Evolutionary conservation across 2,113 vertebrate genomes (phyloP), one percentile per base, ranked within the genome.

Genomic region (Sapajus apella): DNA sequence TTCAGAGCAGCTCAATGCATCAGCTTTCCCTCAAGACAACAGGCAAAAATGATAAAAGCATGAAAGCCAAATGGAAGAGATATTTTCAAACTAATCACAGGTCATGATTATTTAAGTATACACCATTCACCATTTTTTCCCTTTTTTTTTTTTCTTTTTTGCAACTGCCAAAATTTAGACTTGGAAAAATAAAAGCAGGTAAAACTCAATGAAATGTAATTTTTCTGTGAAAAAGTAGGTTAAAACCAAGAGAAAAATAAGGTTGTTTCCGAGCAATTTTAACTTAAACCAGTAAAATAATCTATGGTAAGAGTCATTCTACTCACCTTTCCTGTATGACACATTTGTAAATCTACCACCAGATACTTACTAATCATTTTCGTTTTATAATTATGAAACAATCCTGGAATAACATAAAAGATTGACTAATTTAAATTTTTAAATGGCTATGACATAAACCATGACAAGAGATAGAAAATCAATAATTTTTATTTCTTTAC

Each of bases 401-500:
- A 80, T 35, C 25, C 55, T 52, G 27, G 50, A 64, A 81, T 94
- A 87, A 97, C 30, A 37, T 55, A 92, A 50, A 97, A 77, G 21
- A 95, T 52, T 84, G n/a, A 85, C 75, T 81, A 95, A 85, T 1
- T 88, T 52, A 97, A 95, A 87, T 3, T 75, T 95, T 92, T 50
- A 87, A 93, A 91, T 89, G 77, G 96, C 43, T 66, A 70, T 73
- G 68, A 95, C 40, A 96, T 79, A 90, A 77, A 80, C 84, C 50
- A 95, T 79, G 11, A 96, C 1, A 58, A 85, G 88, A 89, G 56
- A 91, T 0, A 95, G 47, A 93, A 90, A 97, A 92, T 88, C n/a
- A 93, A 0, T 82, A 25, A 37, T 87, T 97, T 88, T 92, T 91
- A 92, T 80, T 86, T 52, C 25, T 96, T 45, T 70, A 98, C 98